Conservation (phyloP, 2,888 invertebrate genomes). For the Kuschelorhynchus macadamiae region DNA sequence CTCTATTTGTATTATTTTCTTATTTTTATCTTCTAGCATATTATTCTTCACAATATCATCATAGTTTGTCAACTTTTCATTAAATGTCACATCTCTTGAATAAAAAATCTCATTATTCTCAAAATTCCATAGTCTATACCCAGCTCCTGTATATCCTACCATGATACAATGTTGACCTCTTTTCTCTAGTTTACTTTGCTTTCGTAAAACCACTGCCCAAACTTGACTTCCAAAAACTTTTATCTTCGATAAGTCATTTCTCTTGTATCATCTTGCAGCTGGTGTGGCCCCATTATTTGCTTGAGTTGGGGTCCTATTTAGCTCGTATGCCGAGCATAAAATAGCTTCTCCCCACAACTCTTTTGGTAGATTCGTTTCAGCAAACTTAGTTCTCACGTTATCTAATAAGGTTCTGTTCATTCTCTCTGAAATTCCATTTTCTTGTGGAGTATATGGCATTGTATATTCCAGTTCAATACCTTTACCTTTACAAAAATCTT, state of each 20-base stretch:
- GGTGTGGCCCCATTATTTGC: conserved; percentile 44
- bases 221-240: conserved; percentile 1
- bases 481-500: too few relatives aligned
- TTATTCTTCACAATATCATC: conserved; percentile 25
- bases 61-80: conserved; percentile 47
- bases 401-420: conserved; percentile 54
- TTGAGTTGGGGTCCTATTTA: conserved; percentile 50
- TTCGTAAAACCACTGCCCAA: not conserved
- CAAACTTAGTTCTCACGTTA: conserved; percentile 51
- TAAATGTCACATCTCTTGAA: conserved; percentile 52
- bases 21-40: not conserved
- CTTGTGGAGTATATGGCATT: too few relatives aligned
- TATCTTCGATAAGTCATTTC: conserved; percentile 48
- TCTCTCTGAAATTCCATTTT: conserved; percentile 52
- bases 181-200: conserved; percentile 21
- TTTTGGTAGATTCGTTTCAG: conserved; percentile 17
- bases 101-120: conserved; percentile 43
- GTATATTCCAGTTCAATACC: too few relatives aligned
- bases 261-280: conserved; percentile 38
- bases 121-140: conserved; percentile 50
- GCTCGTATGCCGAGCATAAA: conserved; percentile 51
- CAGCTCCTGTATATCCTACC: conserved; percentile 46
- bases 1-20: conserved; percentile 34
- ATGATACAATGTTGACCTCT: conserved; percentile 37
- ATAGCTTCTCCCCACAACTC: conserved; percentile 54